Evolutionary conservation across 2,888 invertebrate species (phyloP).

Genomic region (Punctoribates punctum): DNA sequence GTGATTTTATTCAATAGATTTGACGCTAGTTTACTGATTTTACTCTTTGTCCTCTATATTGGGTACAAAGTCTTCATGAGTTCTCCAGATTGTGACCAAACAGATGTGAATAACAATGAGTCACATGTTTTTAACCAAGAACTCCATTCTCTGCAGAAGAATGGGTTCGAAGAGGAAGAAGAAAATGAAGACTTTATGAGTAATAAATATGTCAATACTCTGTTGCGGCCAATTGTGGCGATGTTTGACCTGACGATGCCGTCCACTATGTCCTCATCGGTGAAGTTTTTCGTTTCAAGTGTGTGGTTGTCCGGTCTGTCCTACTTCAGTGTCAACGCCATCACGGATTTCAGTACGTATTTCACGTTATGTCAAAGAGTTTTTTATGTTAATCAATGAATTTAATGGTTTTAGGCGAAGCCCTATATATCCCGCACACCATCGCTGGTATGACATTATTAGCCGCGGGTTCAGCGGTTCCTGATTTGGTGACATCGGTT

Average conservation of each 20-base stretch:
- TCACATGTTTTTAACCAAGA: background rate
- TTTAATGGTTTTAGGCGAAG: constrained; percentile 34
- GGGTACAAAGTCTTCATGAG: constrained; percentile 19
- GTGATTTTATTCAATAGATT: background rate
- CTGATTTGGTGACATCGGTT: constrained; percentile 40
- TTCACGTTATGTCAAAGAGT: background rate
- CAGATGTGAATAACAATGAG: constrained; percentile 1
- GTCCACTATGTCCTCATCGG: background rate
- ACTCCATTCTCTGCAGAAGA: background rate
- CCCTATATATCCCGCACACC: constrained; percentile 34
- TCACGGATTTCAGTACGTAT: constrained; percentile 40
- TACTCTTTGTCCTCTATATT: constrained; percentile 41
- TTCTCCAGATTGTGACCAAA: background rate
- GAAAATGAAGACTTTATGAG: background rate
- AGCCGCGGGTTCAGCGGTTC: constrained; percentile 41
- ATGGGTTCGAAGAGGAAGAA: background rate
- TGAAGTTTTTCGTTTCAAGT: constrained; percentile 38
- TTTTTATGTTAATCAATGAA: background rate
- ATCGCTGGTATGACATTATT: constrained; percentile 41
- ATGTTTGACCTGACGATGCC: constrained; percentile 40
- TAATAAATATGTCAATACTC: background rate
- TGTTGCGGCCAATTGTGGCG: constrained; percentile 22
- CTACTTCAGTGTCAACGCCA: constrained; percentile 37
- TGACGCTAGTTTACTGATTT: constrained; percentile 33
- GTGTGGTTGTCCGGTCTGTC: constrained; percentile 38